A percentile compares a stretch with the other conserved stretches of the same genome.
phyloP scores from a whole-genome alignment of 2,113 vertebrate species.

The Gobius niger region DNA sequence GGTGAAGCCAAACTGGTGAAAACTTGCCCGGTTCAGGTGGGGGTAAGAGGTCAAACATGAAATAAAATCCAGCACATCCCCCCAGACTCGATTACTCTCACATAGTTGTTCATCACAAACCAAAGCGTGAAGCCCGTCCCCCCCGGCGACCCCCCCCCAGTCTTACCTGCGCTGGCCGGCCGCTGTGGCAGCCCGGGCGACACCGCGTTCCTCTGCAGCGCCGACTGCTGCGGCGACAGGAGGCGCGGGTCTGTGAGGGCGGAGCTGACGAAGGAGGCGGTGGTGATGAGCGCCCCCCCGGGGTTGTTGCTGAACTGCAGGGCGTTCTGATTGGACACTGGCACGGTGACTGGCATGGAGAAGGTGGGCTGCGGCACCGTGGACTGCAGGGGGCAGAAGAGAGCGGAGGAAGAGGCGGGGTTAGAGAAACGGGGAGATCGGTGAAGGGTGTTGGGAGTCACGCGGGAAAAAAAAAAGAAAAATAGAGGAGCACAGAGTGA shows the following conservation, averaged over 20 bases:
- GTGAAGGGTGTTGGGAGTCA: neutral
- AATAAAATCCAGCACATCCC: too few relatives aligned
- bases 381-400: conserved; percentile 77
- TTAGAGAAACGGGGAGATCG: conserved; percentile 21
- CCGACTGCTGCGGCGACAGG: conserved; percentile 88
- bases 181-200: conserved; percentile 92
- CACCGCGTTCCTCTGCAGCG: conserved; percentile 89
- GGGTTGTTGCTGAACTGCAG: conserved; percentile 92
- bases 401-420: conserved; percentile 38
- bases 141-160: neutral
- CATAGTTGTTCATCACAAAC: neutral
- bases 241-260: conserved; percentile 92
- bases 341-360: conserved; percentile 96
- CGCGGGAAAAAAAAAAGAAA: neutral
- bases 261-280: conserved; percentile 89
- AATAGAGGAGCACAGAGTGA: conserved; percentile 27
- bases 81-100: too few relatives aligned
- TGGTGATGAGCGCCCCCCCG: conserved; percentile 84
- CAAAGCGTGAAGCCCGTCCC: conserved; percentile 6
- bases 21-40: too few relatives aligned
- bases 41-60: too few relatives aligned
- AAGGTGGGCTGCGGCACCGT: conserved; percentile 91
- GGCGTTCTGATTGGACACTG: conserved; percentile 88
- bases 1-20: too few relatives aligned
- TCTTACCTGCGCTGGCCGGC: conserved; percentile 91